phyloP scores from a whole-genome alignment of 2,888 invertebrate species.

The Agelastica alni region DNA sequence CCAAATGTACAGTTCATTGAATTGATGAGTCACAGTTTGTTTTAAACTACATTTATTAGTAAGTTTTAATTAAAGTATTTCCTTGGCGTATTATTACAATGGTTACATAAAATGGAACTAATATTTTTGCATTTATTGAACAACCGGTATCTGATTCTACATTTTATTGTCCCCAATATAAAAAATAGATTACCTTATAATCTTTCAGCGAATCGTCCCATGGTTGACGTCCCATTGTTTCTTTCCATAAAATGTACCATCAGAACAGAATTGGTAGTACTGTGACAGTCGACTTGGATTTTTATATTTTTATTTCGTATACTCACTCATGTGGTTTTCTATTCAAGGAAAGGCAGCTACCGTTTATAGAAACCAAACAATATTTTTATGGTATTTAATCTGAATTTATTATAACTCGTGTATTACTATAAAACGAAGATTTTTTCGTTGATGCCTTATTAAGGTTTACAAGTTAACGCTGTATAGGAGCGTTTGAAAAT shows the following conservation, averaged over 20 bases:
- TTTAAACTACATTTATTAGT: too few relatives aligned
- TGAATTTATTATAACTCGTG: constrained; percentile 26
- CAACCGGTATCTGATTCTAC: not conserved
- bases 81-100: too few relatives aligned
- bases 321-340: constrained; percentile 21
- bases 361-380: constrained; percentile 30
- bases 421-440: constrained; percentile 23
- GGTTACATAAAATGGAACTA: too few relatives aligned
- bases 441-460: constrained; percentile 12
- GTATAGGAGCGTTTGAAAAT: too few relatives aligned
- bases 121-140: too few relatives aligned
- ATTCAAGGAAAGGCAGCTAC: constrained; percentile 28
- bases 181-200: constrained; percentile 10
- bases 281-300: constrained; percentile 22
- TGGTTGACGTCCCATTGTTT: constrained; percentile 22
- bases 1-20: too few relatives aligned
- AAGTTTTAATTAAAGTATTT: too few relatives aligned
- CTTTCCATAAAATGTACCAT: constrained; percentile 17
- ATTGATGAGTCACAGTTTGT: too few relatives aligned
- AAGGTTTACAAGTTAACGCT: constrained; percentile 7
- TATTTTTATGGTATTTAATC: constrained; percentile 27
- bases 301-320: constrained; percentile 24
- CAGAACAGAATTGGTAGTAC: constrained; percentile 25
- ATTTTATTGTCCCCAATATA: constrained; percentile 2
- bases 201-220: not conserved